These are phyloP conservation scores for Motacilla alba DNA, from an alignment of 2,113 vertebrate genomes.

Conservation along the genomic window DNA sequence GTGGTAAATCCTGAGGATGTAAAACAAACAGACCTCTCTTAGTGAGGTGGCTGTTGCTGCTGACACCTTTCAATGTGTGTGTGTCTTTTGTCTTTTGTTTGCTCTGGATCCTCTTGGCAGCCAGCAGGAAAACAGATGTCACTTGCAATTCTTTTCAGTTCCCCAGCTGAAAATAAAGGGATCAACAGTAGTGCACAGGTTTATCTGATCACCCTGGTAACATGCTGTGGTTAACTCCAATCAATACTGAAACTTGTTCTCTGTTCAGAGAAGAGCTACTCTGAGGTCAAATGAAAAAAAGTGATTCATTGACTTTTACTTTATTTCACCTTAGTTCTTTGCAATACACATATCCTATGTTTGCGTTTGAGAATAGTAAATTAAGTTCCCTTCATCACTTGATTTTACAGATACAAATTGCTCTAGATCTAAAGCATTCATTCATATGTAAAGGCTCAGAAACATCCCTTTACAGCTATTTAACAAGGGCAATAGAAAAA, in stretches of 20 bases:
- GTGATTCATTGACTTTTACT: not conserved
- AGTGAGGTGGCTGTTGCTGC: not conserved
- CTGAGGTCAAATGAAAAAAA: not conserved
- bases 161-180: not conserved
- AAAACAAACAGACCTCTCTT: not conserved
- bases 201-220: constrained; percentile 36
- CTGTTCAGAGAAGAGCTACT: not conserved
- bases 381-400: not conserved
- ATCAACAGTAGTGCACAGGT: not conserved
- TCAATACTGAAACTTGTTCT: not conserved
- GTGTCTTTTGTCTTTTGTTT: constrained; percentile 38
- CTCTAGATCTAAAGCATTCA: not conserved
- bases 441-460: not conserved
- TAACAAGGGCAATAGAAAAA: not conserved
- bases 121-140: constrained; percentile 1
- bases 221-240: not conserved
- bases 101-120: not conserved
- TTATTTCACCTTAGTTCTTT: not conserved
- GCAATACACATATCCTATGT: not conserved
- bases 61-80: not conserved
- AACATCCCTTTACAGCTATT: not conserved
- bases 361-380: not conserved
- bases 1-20: not conserved
- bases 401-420: not conserved
- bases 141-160: not conserved